A percentile compares a stretch with the other conserved stretches of the same genome.
Conservation (phyloP, 2,797 vertebrate genomes). For the Aldrovandia affinis region DNA sequence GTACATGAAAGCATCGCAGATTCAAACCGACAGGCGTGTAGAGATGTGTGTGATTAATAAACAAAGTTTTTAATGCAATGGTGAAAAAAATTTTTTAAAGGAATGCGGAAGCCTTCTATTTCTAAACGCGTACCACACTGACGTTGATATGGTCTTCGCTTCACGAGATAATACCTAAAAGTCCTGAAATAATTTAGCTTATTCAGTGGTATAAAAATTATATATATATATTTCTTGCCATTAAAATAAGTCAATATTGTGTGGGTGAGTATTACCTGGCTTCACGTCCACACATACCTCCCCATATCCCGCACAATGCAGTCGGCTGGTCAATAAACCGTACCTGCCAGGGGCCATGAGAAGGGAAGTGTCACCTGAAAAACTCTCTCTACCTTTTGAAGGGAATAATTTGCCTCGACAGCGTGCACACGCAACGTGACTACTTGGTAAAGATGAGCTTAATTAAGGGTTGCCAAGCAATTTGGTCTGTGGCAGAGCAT, state of each 20-base stretch:
- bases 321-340: not conserved
- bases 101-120: not conserved
- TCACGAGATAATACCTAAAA: not conserved
- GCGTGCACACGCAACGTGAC: slow-evolving; percentile 12
- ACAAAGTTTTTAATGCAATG: not conserved
- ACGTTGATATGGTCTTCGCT: not conserved
- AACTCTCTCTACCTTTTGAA: slow-evolving; percentile 3
- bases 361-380: not conserved
- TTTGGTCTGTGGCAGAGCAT: slow-evolving; percentile 7
- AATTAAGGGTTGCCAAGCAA: slow-evolving; percentile 18
- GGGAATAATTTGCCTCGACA: slow-evolving; percentile 12
- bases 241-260: not conserved
- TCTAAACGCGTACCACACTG: not conserved
- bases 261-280: not conserved
- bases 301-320: not conserved
- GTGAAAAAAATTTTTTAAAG: not conserved
- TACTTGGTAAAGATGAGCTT: slow-evolving; percentile 18
- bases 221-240: not conserved
- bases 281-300: not conserved
- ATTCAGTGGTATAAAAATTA: too few species aligned
- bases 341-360: not conserved
- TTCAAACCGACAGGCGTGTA: not conserved
- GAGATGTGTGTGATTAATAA: not conserved
- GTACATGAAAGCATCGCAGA: not conserved
- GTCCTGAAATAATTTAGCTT: not conserved